Base-by-base conservation (phyloP, 2,797 vertebrate species). In the Hephaestus fuliginosus region DNA sequence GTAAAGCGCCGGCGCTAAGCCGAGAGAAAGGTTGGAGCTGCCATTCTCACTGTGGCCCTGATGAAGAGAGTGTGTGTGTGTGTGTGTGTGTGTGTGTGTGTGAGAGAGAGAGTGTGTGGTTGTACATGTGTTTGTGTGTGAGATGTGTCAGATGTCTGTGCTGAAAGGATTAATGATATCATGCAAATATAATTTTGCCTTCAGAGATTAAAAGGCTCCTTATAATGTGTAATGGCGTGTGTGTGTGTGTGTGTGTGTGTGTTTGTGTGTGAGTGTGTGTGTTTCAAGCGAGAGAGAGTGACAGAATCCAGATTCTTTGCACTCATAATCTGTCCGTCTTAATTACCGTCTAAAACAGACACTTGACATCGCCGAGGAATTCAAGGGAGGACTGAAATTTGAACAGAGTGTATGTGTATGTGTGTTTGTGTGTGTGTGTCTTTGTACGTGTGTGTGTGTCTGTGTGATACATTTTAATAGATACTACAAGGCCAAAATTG, bases 21-120 rank as follows among this genome's bases (percentile, higher is more conserved):
- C 28, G n/a, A 88, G 86, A 74, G 83, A 93, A 91, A 90, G 87
- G 91, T 88, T 91, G 87, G 80, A 86, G 90, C 86, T 75, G 91
- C 90, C 90, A 71, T 84, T 81, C 74, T 82, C 74, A 52, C 82
- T 64, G 80, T 65, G 74, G 66, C 78, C 70, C 83, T 75, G 83
- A 91, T 80, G 73, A 80, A 89, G 74, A 9, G 17, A 58, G 80
- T 52, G 51, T 72, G 33, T 18, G 53, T 64, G 71, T 65, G 53
- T 62, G 25, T 51, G 30, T 64, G 68, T n/a, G 36, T 52, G 11
- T 30, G 17, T 63, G 80, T 52, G 51, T 72, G 41, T 46, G 53
- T 30, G 41, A 41, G 73, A 43, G 61, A 65, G 61, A 7, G 52
- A 25, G 75, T 46, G 62, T 55, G 60, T 15, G 33, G 12, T 2